Conservation (phyloP, 2,113 vertebrate genomes). For the Burhinus bistriatus region DNA sequence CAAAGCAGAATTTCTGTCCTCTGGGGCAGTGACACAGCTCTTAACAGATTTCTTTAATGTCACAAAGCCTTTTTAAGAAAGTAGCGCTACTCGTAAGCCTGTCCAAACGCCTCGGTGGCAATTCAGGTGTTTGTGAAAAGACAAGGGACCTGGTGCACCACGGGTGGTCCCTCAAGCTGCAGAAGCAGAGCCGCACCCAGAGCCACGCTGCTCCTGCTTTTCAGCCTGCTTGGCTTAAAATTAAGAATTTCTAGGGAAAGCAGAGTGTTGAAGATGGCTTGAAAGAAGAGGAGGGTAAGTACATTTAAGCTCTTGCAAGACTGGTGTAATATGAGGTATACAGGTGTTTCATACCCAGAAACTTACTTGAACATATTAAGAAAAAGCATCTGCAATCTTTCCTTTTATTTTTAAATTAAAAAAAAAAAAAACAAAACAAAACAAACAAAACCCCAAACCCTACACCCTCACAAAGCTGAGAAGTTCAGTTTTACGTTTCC, state of each 20-base stretch:
- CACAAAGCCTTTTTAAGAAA: background rate
- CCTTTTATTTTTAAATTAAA: background rate
- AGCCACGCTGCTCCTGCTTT: background rate
- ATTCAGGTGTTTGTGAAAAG: too few species aligned
- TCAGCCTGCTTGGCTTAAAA: background rate
- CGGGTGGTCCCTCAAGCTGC: background rate
- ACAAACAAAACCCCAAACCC: background rate
- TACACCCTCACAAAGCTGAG: background rate
- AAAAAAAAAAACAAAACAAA: background rate
- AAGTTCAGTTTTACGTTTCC: background rate
- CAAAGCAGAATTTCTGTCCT: too few species aligned
- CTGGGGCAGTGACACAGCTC: background rate
- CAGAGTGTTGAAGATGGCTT: fast-evolving
- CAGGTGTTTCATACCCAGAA: background rate
- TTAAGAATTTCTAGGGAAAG: background rate
- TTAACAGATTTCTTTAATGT: too few species aligned
- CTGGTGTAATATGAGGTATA: background rate
- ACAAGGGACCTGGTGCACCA: fast-evolving
- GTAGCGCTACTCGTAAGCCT: background rate
- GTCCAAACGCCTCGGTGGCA: fast-evolving
- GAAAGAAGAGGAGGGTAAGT: background rate
- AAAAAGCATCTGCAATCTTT: background rate
- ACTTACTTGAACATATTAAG: background rate
- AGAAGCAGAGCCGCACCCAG: background rate
- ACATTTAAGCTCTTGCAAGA: background rate